Percentiles rank a stretch among this genome's conserved stretches.
phyloP scores from a whole-genome alignment of 1,140 invertebrate genomes.

The Neodiprion pinetum region DNA sequence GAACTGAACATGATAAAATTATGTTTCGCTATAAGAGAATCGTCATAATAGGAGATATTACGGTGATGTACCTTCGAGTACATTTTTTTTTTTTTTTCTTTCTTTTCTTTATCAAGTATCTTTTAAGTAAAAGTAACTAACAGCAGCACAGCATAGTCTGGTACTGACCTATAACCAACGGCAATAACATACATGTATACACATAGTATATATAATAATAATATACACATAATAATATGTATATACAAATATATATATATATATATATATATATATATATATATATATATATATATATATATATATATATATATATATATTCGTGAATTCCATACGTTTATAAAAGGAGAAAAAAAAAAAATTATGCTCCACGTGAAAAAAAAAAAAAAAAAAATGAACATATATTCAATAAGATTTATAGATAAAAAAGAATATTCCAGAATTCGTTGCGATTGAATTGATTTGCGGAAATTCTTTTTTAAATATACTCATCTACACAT shows the following conservation, averaged over 20 bases:
- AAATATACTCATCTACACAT: too few relatives aligned
- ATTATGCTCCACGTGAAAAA: too few relatives aligned
- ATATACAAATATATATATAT: slow-evolving; percentile 9
- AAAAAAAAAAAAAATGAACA: too few relatives aligned
- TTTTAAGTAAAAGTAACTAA: slow-evolving; percentile 47
- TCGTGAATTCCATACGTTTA: too few relatives aligned
- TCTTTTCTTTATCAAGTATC: slow-evolving; percentile 40
- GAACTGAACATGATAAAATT: slow-evolving; percentile 10
- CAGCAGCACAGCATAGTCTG: slow-evolving; percentile 60
- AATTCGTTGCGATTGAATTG: too few relatives aligned
- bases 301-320: slow-evolving; percentile 16
- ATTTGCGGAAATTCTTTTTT: too few relatives aligned
- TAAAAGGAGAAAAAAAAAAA: background rate
- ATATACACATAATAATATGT: background rate
- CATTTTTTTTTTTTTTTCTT: slow-evolving; percentile 13
- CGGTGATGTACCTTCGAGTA: too few relatives aligned
- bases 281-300: too few relatives aligned
- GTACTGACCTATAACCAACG: slow-evolving; percentile 63
- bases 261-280: slow-evolving; percentile 14
- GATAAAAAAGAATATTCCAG: too few relatives aligned
- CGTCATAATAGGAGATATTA: too few relatives aligned
- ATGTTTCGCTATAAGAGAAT: background rate
- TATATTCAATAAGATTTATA: too few relatives aligned
- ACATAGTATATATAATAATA: slow-evolving; percentile 12
- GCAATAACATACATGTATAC: slow-evolving; percentile 24